phyloP scores from a whole-genome alignment of 2,797 vertebrate genomes.

The Phoebastria nigripes region DNA sequence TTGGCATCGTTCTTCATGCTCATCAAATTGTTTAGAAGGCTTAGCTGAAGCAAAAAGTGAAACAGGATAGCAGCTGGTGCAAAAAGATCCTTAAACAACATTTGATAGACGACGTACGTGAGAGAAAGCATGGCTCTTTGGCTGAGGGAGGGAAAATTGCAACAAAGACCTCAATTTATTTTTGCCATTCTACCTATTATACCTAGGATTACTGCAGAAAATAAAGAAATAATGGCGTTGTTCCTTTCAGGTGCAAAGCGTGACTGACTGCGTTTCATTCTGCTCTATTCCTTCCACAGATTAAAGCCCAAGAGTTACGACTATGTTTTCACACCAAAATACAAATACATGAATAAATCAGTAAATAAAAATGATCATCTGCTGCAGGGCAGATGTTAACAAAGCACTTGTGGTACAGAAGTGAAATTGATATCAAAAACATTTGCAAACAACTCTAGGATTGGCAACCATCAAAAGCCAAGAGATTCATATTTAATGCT shows the following conservation, averaged over 20 bases:
- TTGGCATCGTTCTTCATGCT: background rate
- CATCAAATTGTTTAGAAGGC: slow-evolving; percentile 33
- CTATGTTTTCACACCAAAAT: slow-evolving; percentile 20
- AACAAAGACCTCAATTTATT: slow-evolving; percentile 30
- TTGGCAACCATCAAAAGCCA: background rate
- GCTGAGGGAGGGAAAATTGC: background rate
- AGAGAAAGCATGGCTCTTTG: slow-evolving; percentile 22
- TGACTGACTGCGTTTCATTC: slow-evolving; percentile 57
- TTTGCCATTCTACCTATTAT: slow-evolving; percentile 32
- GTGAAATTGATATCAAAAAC: slow-evolving; percentile 37
- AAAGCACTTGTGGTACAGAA: slow-evolving; percentile 23
- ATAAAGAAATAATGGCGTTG: slow-evolving; percentile 43
- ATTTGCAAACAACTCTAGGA: slow-evolving; percentile 43
- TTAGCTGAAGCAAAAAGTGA: slow-evolving; percentile 32
- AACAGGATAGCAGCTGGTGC: slow-evolving; percentile 20
- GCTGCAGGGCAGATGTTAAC: slow-evolving; percentile 56
- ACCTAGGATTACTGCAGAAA: slow-evolving; percentile 28
- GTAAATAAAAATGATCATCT: slow-evolving; percentile 1
- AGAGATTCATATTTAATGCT: slow-evolving; percentile 15
- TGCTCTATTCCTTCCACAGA: slow-evolving; percentile 15
- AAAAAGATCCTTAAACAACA: slow-evolving; percentile 46
- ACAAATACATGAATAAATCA: slow-evolving; percentile 5
- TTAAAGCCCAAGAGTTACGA: slow-evolving; percentile 34
- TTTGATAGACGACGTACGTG: slow-evolving; percentile 11
- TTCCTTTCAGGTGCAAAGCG: slow-evolving; percentile 56